phyloP scores from a whole-genome alignment of 2,113 vertebrate genomes.

The Ochotona curzoniae region DNA sequence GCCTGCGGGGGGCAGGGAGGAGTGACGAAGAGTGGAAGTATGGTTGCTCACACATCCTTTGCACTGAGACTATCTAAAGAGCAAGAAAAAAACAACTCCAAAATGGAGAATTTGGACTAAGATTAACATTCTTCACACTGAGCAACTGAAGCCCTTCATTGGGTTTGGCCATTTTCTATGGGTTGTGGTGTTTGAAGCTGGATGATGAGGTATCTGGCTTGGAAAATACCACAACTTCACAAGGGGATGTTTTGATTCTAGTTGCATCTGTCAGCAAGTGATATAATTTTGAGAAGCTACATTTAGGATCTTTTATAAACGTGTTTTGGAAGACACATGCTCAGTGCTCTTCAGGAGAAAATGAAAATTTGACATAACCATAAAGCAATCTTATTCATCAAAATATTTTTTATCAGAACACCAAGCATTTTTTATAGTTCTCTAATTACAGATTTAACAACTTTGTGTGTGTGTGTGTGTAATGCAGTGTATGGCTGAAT shows the following conservation, averaged over 20 bases:
- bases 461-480: background rate
- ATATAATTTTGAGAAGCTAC: background rate
- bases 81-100: background rate
- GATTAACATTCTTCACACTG: background rate
- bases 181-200: background rate
- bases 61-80: background rate
- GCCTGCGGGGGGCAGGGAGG: background rate
- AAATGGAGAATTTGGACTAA: background rate
- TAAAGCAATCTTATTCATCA: background rate
- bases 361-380: background rate
- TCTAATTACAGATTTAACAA: background rate
- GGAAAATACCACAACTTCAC: no score
- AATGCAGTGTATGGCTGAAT: background rate
- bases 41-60: background rate
- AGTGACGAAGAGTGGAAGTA: accelerated
- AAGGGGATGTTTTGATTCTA: no score
- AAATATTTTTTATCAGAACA: background rate
- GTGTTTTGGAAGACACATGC: background rate
- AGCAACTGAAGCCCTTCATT: background rate
- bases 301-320: background rate
- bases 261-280: no score
- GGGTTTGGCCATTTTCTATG: background rate
- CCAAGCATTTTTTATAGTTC: background rate
- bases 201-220: background rate
- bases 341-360: background rate